Evolutionary conservation across 1,140 invertebrate genomes (phyloP).

Genomic region (Brachionus sp.): DNA sequence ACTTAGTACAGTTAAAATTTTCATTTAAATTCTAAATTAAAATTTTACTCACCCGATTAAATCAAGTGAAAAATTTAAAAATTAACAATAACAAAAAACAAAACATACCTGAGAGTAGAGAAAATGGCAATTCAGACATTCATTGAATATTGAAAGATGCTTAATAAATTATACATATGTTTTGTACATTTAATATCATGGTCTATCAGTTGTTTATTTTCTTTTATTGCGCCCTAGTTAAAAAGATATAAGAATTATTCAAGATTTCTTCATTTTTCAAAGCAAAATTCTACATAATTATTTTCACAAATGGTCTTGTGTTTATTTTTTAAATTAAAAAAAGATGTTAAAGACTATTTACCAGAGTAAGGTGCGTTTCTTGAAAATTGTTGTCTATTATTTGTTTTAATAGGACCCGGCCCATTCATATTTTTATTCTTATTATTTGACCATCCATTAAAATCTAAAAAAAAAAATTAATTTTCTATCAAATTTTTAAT

Average conservation of each 20-base stretch:
- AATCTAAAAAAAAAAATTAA: not conserved
- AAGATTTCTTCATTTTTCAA: not conserved
- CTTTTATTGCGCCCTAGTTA: not conserved
- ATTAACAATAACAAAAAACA: not conserved
- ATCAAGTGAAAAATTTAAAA: not conserved
- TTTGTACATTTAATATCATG: not conserved
- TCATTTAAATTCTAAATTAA: not conserved
- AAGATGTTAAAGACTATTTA: not conserved
- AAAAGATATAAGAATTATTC: not conserved
- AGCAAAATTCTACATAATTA: too few species aligned
- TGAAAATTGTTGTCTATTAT: not conserved
- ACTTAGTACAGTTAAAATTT: not conserved
- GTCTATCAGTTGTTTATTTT: not conserved
- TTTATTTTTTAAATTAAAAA: not conserved
- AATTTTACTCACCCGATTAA: not conserved
- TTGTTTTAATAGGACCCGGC: not conserved
- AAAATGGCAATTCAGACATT: not conserved
- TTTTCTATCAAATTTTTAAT: not conserved
- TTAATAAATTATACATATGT: not conserved
- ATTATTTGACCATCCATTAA: slow-evolving; percentile 31
- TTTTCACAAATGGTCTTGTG: too few species aligned
- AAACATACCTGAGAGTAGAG: not conserved
- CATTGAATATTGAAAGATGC: not conserved
- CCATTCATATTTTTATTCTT: slow-evolving; percentile 6
- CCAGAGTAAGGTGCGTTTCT: slow-evolving; percentile 1